Evolutionary conservation across 1,140 invertebrate species (phyloP).

Genomic region (Leguminivora glycinivorella): DNA sequence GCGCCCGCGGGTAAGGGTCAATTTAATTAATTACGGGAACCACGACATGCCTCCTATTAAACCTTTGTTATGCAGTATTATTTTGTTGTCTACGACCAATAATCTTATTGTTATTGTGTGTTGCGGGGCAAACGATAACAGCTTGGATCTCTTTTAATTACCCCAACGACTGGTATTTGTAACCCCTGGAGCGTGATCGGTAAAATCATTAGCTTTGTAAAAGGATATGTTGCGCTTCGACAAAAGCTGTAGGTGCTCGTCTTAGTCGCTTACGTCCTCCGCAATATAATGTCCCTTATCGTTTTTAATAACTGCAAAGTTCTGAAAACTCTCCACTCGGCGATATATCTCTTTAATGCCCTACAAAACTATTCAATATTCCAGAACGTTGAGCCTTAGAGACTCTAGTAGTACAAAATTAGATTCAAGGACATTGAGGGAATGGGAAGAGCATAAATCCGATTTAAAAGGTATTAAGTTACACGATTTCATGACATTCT

Average conservation of each 20-base stretch:
- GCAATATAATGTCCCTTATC: neutral
- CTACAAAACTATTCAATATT: neutral
- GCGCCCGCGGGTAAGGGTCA: conserved; percentile 48
- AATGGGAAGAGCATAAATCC: no score
- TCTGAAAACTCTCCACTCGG: no score
- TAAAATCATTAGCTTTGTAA: neutral
- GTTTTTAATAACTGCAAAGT: no score
- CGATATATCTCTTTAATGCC: no score
- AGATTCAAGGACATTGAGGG: no score
- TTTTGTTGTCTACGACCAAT: conserved; percentile 42
- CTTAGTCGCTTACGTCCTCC: no score
- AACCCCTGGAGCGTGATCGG: neutral
- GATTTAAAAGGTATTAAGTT: no score
- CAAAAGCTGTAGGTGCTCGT: no score
- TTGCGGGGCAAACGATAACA: conserved; percentile 30
- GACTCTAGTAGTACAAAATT: no score
- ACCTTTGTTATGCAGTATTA: conserved; percentile 49
- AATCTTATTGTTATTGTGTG: conserved; percentile 41
- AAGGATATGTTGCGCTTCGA: neutral
- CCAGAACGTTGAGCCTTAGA: neutral
- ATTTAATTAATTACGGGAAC: conserved; percentile 59
- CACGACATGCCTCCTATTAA: conserved; percentile 54
- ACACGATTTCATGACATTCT: no score
- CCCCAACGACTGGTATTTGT: neutral
- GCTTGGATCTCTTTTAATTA: neutral